These are phyloP conservation scores for Macroteleia sp. DNA, from an alignment of 2,888 invertebrate species.

Conservation along the genomic window DNA sequence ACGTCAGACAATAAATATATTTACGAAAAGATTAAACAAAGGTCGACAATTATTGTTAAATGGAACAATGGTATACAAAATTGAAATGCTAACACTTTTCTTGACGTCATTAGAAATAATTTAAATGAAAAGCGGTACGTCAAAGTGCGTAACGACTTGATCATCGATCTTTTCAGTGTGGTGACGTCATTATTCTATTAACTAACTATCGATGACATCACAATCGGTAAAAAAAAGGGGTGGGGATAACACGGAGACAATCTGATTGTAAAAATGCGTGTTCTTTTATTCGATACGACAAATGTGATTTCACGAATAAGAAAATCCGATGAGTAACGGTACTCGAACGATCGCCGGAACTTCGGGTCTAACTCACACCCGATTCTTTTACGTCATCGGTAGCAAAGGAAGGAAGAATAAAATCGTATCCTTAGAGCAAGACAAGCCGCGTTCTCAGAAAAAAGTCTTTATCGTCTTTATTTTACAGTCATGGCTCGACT, in stretches of 20 bases:
- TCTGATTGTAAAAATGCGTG: neutral
- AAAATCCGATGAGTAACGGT: conserved; percentile 41
- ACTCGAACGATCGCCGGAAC: too few species aligned
- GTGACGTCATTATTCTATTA: conserved; percentile 22
- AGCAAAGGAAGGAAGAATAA: neutral
- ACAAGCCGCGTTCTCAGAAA: conserved; percentile 18
- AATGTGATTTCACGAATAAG: conserved; percentile 7
- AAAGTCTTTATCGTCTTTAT: conserved; percentile 50
- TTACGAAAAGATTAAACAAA: too few species aligned
- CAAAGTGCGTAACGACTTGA: too few species aligned
- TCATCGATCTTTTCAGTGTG: too few species aligned
- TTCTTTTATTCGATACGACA: neutral
- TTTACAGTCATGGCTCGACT: conserved; percentile 16
- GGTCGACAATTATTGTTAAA: too few species aligned
- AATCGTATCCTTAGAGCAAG: conserved; percentile 28
- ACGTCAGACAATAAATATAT: too few species aligned
- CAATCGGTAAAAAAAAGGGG: neutral
- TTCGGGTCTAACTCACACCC: conserved; percentile 6
- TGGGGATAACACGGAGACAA: neutral
- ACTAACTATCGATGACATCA: conserved; percentile 29
- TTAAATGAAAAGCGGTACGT: too few species aligned
- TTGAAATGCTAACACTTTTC: too few species aligned
- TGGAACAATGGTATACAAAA: too few species aligned
- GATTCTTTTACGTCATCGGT: neutral
- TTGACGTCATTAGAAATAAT: too few species aligned